Evolutionary conservation across 2,888 invertebrate species (phyloP).

Genomic region (Leuctra nigra): DNA sequence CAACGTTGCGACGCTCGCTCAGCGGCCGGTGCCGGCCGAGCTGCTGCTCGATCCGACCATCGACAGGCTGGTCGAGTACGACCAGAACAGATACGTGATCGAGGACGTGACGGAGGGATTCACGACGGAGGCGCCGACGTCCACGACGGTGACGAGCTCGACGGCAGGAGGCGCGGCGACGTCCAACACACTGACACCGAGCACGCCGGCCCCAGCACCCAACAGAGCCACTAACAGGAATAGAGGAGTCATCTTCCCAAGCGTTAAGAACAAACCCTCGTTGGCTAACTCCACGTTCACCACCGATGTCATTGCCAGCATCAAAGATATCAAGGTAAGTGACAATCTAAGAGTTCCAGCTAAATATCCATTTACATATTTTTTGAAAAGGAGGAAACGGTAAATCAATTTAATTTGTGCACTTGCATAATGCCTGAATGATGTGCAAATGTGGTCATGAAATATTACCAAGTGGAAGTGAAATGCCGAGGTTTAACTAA

Average conservation of each 20-base stretch:
- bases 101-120: constrained; percentile 40
- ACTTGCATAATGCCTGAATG: no score
- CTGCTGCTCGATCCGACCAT: constrained; percentile 69
- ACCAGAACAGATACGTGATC: constrained; percentile 46
- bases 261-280: constrained; percentile 84
- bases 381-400: no score
- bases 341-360: no score
- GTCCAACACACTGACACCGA: constrained; percentile 32
- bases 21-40: constrained; percentile 68
- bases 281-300: constrained; percentile 77
- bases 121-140: constrained; percentile 38
- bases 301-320: constrained; percentile 60
- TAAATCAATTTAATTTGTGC: no score
- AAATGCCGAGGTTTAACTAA: no score
- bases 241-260: constrained; percentile 83
- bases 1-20: constrained; percentile 70
- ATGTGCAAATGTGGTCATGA: no score
- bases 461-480: no score
- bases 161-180: constrained; percentile 28
- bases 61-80: constrained; percentile 71
- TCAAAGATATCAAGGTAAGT: constrained; percentile 79
- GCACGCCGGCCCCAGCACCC: constrained; percentile 20
- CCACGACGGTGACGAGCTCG: constrained; percentile 30
- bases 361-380: no score
- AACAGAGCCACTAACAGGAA: constrained; percentile 47